phyloP scores from a whole-genome alignment of 2,113 vertebrate species.

The Paradoxurus hermaphroditus region DNA sequence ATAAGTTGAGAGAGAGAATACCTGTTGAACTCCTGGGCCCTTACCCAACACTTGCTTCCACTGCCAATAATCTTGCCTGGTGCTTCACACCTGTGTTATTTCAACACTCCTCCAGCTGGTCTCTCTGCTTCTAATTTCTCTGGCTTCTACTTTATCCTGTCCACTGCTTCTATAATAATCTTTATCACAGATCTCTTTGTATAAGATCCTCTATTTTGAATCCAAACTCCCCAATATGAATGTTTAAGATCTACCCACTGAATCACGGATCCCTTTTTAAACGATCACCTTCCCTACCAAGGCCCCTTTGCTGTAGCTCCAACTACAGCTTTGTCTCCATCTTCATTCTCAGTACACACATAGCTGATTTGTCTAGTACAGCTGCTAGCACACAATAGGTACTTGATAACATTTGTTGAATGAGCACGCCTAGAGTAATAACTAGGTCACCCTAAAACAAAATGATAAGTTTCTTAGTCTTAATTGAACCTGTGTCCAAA shows the following conservation, averaged over 20 bases:
- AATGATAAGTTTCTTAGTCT: background rate
- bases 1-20: background rate
- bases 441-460: background rate
- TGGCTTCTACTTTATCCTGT: conserved; percentile 11
- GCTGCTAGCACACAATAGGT: background rate
- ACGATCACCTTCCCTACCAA: background rate
- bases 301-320: background rate
- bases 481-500: background rate
- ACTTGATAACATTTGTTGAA: background rate
- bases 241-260: background rate
- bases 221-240: background rate
- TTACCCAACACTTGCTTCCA: background rate
- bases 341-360: background rate
- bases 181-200: conserved; percentile 18
- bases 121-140: conserved; percentile 38
- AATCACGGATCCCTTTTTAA: background rate
- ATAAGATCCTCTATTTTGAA: conserved; percentile 23
- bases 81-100: conserved; percentile 44
- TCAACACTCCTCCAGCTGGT: conserved; percentile 37
- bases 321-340: background rate
- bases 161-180: conserved; percentile 19
- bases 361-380: background rate
- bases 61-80: conserved; percentile 5
- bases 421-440: background rate
- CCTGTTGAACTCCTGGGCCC: background rate